Conservation (phyloP, 2,888 invertebrate species). For the Leucozona laternaria region DNA sequence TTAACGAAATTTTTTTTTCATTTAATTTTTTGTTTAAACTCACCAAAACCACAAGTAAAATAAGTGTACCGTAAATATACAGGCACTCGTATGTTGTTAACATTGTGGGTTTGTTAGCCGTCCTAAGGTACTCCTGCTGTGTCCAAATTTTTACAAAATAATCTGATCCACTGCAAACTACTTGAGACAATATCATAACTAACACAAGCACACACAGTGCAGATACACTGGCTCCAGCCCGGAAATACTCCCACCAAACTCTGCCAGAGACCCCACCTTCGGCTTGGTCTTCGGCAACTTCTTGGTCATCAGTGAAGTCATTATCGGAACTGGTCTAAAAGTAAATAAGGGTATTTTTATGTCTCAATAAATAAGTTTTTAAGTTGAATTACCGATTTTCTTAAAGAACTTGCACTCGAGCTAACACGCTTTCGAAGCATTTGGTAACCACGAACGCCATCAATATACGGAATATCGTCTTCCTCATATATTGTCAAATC, state of each 20-base stretch:
- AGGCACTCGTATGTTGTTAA: conserved; percentile 82
- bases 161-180: conserved; percentile 86
- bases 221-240: conserved; percentile 84
- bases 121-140: conserved; percentile 82
- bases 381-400: conserved; percentile 79
- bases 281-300: conserved; percentile 82
- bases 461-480: conserved; percentile 83
- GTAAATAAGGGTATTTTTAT: background rate
- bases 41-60: conserved; percentile 81
- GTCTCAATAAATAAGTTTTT: background rate
- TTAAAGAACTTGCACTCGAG: conserved; percentile 77
- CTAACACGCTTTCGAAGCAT: conserved; percentile 78
- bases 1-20: background rate
- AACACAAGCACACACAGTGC: conserved; percentile 84
- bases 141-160: conserved; percentile 87
- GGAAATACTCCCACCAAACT: conserved; percentile 84
- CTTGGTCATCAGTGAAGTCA: conserved; percentile 78
- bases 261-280: conserved; percentile 82
- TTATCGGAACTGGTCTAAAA: conserved; percentile 79
- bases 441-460: conserved; percentile 81
- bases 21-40: conserved; percentile 75
- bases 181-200: conserved; percentile 85
- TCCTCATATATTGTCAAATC: conserved; percentile 79
- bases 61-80: conserved; percentile 82
- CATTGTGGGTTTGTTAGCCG: conserved; percentile 79